Percentiles rank a stretch among this genome's conserved stretches.
Conservation (phyloP, 1,140 invertebrate genomes). For the Panulirus ornatus region DNA sequence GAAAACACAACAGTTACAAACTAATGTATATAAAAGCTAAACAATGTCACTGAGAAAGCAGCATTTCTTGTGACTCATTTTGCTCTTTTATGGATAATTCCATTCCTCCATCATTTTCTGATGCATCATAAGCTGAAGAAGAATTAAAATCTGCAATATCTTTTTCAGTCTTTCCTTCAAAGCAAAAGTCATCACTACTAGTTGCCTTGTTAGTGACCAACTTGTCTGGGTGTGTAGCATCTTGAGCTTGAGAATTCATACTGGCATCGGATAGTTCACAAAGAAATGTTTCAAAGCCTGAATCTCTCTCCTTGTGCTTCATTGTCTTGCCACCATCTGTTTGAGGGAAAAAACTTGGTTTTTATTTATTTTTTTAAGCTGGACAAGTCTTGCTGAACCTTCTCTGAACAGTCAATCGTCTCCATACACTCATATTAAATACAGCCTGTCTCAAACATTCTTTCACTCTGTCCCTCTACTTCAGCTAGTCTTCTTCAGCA, state of each 20-base stretch:
- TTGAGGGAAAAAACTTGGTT: not conserved
- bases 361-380: not conserved
- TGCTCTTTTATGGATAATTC: not conserved
- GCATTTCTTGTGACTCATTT: too few species aligned
- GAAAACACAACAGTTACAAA: too few species aligned
- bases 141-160: not conserved
- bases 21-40: too few species aligned
- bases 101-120: not conserved
- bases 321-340: not conserved
- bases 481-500: not conserved
- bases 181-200: not conserved
- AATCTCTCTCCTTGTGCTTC: constrained; percentile 25
- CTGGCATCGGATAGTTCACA: constrained; percentile 1
- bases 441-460: not conserved
- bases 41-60: too few species aligned
- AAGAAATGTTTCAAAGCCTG: constrained; percentile 54
- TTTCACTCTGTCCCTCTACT: not conserved
- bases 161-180: not conserved
- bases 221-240: not conserved
- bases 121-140: not conserved
- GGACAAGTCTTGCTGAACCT: not conserved
- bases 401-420: not conserved
- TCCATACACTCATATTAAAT: not conserved
- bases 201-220: not conserved
- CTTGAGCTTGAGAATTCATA: not conserved